phyloP scores from a whole-genome alignment of 2,888 invertebrate species.

The Macropis europaea region DNA sequence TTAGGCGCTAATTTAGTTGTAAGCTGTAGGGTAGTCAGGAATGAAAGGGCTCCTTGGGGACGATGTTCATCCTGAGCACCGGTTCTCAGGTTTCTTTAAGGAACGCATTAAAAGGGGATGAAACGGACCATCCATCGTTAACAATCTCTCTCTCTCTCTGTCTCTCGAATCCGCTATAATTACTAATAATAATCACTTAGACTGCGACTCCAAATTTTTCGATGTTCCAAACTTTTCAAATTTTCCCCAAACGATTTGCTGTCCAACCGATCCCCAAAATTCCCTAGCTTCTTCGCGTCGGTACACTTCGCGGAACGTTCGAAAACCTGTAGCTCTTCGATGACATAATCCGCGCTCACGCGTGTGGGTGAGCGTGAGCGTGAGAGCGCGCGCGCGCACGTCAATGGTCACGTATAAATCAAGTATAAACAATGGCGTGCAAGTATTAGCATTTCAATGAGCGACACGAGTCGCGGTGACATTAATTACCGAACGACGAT shows the following conservation, averaged over 20 bases:
- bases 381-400: not conserved
- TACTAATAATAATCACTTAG: too few relatives aligned
- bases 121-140: constrained; percentile 23
- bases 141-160: constrained; percentile 14
- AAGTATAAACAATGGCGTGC: constrained; percentile 49
- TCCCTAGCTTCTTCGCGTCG: too few relatives aligned
- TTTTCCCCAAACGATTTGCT: too few relatives aligned
- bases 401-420: constrained; percentile 51
- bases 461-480: constrained; percentile 42
- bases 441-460: constrained; percentile 62
- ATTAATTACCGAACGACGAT: constrained; percentile 58
- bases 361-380: not conserved
- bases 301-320: not conserved
- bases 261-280: too few relatives aligned
- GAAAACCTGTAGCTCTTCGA: constrained; percentile 6
- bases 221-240: too few relatives aligned
- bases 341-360: too few relatives aligned
- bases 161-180: not conserved
- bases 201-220: too few relatives aligned
- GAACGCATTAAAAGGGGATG: constrained; percentile 47
- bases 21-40: constrained; percentile 56
- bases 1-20: constrained; percentile 66
- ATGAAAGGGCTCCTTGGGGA: constrained; percentile 61
- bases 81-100: constrained; percentile 47
- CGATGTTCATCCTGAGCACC: constrained; percentile 52